Percentiles rank a stretch among this genome's conserved stretches.
phyloP scores from a whole-genome alignment of 2,113 vertebrate genomes.

The Calypte anna region DNA sequence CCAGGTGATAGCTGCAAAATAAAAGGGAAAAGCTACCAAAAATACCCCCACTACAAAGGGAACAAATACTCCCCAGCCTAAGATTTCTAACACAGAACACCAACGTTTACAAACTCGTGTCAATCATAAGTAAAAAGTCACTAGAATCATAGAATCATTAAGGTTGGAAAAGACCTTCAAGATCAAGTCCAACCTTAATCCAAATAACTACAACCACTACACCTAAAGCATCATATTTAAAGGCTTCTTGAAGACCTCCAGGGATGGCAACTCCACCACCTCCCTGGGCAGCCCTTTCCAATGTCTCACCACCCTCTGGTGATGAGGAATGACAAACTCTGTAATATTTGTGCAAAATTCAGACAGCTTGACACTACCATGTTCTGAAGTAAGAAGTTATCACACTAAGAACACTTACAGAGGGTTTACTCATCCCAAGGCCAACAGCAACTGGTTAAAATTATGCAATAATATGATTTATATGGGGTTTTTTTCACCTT shows the following conservation, averaged over 20 bases:
- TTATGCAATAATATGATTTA: not conserved
- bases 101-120: rapidly evolving
- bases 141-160: no score
- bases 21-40: not conserved
- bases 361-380: not conserved
- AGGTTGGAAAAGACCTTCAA: no score
- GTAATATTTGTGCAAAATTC: not conserved
- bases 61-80: not conserved
- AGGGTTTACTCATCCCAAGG: not conserved
- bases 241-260: no score
- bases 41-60: not conserved
- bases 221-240: no score
- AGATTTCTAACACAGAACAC: not conserved
- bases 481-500: rapidly evolving
- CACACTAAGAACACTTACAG: not conserved
- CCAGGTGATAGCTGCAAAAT: conserved; percentile 85
- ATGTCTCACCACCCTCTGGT: no score
- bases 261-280: no score
- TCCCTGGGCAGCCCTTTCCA: no score
- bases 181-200: no score
- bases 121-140: rapidly evolving
- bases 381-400: not conserved
- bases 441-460: not conserved
- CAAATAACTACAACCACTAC: no score
- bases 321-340: rapidly evolving